phyloP scores from a whole-genome alignment of 2,113 vertebrate species.

The Amphilophus citrinellus region DNA sequence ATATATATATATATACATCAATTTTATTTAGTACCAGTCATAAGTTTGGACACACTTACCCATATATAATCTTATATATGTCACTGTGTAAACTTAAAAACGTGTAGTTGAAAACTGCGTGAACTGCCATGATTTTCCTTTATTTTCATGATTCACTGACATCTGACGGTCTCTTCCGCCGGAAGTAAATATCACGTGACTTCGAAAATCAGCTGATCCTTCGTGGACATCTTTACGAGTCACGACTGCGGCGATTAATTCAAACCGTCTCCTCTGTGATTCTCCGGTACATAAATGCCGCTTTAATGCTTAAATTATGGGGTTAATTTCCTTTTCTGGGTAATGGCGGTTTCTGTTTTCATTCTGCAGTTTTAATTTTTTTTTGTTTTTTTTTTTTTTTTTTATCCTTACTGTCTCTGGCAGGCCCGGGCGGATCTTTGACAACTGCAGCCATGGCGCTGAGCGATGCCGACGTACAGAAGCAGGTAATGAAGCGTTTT shows the following conservation, averaged over 20 bases:
- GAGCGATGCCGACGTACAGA: conserved; percentile 98
- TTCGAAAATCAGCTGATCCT: conserved; percentile 78
- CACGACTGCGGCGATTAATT: conserved; percentile 72
- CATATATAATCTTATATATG: no score
- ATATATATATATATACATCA: no score
- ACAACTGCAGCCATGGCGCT: conserved; percentile 88
- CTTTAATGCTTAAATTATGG: fast-evolving
- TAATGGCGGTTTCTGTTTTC: fast-evolving
- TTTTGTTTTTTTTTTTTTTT: not conserved
- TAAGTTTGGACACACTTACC: no score
- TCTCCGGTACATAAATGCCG: conserved; percentile 41
- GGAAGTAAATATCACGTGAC: conserved; percentile 82
- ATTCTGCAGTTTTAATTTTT: not conserved
- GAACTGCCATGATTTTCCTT: not conserved
- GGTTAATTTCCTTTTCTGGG: fast-evolving
- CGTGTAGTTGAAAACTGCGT: not conserved
- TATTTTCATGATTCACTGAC: not conserved
- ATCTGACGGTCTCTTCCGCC: conserved; percentile 50
- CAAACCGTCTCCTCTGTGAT: conserved; percentile 30
- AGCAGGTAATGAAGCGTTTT: conserved; percentile 86
- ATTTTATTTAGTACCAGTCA: no score
- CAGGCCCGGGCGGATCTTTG: conserved; percentile 58
- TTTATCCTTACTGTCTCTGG: not conserved
- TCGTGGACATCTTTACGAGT: conserved; percentile 73
- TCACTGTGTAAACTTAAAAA: not conserved